Conservation (phyloP, 2,797 vertebrate species). For the Eospalax fontanierii region DNA sequence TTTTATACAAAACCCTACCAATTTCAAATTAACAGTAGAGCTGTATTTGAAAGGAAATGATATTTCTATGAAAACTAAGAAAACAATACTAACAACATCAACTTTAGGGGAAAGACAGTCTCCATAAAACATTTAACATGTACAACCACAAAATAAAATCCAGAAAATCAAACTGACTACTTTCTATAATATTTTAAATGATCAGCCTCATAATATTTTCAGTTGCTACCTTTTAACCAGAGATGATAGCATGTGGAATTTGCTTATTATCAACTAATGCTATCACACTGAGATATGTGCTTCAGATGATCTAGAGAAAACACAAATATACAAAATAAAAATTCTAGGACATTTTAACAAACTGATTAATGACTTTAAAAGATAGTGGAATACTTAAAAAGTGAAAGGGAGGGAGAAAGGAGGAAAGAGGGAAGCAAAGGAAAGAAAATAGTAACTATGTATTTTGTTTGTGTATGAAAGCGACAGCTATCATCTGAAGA, state of each 20-base stretch:
- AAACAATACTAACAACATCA: background rate
- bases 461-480: background rate
- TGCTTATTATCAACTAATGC: background rate
- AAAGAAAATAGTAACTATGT: background rate
- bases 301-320: slow-evolving; percentile 4
- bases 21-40: slow-evolving; percentile 13
- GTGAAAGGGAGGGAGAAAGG: too few relatives aligned
- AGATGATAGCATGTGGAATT: background rate
- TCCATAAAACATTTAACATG: background rate
- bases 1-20: background rate
- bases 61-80: background rate
- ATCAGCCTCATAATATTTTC: background rate
- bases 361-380: slow-evolving; percentile 27
- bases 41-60: slow-evolving; percentile 35
- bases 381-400: background rate
- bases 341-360: background rate
- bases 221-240: background rate
- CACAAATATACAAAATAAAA: background rate
- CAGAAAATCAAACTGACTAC: background rate
- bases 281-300: background rate
- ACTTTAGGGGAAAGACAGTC: background rate
- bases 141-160: background rate
- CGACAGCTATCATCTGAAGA: background rate
- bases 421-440: background rate
- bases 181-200: background rate